Base-by-base conservation (phyloP, 2,113 vertebrate species). In the Leucosticte australis region DNA sequence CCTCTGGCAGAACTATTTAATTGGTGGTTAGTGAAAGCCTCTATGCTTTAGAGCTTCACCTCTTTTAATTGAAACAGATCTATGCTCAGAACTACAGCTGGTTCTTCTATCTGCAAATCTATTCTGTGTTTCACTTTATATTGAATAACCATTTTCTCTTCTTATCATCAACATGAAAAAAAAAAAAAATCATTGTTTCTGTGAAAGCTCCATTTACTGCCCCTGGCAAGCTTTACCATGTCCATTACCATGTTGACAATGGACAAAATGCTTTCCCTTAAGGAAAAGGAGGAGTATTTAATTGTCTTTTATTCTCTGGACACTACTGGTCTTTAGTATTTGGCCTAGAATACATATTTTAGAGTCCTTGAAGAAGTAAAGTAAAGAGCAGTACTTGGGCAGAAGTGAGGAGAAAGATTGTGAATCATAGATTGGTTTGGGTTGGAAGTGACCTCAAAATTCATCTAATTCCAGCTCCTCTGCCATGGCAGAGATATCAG, bases 31-130 rank as follows among this genome's bases (percentile, higher is more conserved):
- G 87, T 84, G 65, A 87, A 89, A 76, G n/a, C 65, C 70, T 70
- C 59, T 56, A 33, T 6, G 9, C n/a, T 84, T 89, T 35, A 53
- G 67, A 83, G 77, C 44, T 42, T 92, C 50, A 64, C 24, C 35
- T 71, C 35, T 76, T 84, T 63, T 92, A 82, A 92, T 42, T 95
- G 89, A 79, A 95, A 56, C 23, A 67, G 76, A 60, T 82, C n/a
- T 71, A 9, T 56, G 31, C 33, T 81, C 39, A 68, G 74, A 82
- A 53, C 53, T 87, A 26, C 74, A 89, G 24, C 64, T 81, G 23
- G 15, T 81, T 92, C 37, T 92, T 62, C 83, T 59, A 65, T 68
- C 24, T 83, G 47, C 27, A 75, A 26, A 81, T 78, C 42, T 90
- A 5, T 73, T 76, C 50, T 69, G 37, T 62, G 20, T 89, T 92